Percentiles rank a stretch among this genome's conserved stretches.
phyloP scores from a whole-genome alignment of 2,113 vertebrate species.

The Erpornis zantholeuca region DNA sequence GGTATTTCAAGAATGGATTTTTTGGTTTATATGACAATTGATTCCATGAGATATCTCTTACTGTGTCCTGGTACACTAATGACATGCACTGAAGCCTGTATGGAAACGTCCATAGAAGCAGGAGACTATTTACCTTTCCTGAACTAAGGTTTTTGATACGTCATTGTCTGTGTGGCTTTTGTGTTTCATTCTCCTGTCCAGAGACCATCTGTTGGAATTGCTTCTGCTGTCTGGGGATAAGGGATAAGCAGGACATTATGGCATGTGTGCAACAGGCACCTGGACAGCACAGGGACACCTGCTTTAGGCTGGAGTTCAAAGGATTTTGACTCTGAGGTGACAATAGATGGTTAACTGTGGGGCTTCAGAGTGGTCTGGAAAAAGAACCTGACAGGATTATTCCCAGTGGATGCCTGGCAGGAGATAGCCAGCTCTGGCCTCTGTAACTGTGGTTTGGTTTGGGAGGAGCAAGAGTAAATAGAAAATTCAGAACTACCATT shows the following conservation, averaged over 20 bases:
- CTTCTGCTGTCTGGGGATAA: background rate
- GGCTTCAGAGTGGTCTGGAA: background rate
- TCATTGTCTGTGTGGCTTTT: background rate
- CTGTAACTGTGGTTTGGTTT: background rate
- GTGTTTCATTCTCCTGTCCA: background rate
- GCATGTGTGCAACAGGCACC: background rate
- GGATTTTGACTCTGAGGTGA: background rate
- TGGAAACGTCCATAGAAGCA: background rate
- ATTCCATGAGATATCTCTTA: background rate
- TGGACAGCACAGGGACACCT: background rate
- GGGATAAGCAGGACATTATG: background rate
- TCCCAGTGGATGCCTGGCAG: background rate
- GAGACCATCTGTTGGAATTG: background rate
- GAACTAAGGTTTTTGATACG: background rate
- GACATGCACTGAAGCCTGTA: background rate
- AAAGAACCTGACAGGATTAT: background rate
- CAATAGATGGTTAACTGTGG: accelerated
- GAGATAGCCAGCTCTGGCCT: background rate
- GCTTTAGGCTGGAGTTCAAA: background rate
- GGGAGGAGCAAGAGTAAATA: background rate
- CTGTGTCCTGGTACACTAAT: background rate
- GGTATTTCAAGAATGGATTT: background rate
- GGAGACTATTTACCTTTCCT: background rate
- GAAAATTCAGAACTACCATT: background rate
- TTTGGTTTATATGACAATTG: background rate